Evolutionary conservation across 2,797 vertebrate genomes (phyloP).

Genomic region (Eleutherodactylus coqui): DNA sequence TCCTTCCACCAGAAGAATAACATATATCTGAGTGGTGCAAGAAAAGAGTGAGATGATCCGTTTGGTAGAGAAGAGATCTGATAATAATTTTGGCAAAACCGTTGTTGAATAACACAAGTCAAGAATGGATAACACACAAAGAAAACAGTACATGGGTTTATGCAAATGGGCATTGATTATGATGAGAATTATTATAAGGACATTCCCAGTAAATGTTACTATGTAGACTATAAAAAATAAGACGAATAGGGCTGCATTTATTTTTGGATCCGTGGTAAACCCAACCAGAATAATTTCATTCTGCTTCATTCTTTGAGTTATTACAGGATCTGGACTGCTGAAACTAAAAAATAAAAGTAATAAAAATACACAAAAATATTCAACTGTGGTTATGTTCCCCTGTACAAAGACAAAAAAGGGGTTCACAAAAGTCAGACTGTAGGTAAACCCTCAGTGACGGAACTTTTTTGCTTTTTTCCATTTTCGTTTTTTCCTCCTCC

Average conservation of each 20-base stretch:
- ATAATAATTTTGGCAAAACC: not conserved
- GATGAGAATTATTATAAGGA: not conserved
- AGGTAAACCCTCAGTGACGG: too few species aligned
- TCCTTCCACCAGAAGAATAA: not conserved
- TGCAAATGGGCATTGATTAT: not conserved
- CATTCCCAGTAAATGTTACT: not conserved
- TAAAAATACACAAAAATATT: too few species aligned
- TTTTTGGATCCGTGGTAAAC: not conserved
- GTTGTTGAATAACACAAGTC: not conserved
- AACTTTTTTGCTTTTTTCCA: too few species aligned
- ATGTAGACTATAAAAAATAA: not conserved
- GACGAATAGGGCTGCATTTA: not conserved
- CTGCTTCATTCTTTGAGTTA: too few species aligned
- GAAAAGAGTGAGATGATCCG: not conserved
- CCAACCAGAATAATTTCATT: not conserved
- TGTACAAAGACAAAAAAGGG: too few species aligned
- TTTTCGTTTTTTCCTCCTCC: too few species aligned
- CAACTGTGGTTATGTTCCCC: too few species aligned
- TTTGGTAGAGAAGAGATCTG: not conserved
- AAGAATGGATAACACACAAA: not conserved
- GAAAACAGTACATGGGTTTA: conserved; percentile 1
- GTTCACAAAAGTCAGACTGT: too few species aligned
- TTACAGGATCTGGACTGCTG: not conserved
- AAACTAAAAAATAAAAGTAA: too few species aligned
- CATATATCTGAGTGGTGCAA: not conserved